Evolutionary conservation across 2,113 vertebrate genomes (phyloP).

Genomic region (Grammomys surdaster): DNA sequence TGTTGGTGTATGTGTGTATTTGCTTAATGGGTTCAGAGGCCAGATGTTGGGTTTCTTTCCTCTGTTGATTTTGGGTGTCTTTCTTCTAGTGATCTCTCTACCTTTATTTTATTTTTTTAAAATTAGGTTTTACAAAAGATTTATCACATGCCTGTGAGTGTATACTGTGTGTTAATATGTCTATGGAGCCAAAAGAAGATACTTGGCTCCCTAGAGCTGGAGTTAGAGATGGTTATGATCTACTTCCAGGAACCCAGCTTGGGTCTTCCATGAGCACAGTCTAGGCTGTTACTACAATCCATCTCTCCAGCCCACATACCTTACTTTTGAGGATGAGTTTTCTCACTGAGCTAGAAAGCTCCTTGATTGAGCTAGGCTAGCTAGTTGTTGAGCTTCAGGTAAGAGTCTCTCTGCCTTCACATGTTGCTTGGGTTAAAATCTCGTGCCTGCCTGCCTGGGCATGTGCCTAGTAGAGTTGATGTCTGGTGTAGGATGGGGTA

Average conservation of each 20-base stretch:
- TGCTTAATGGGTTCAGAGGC: neutral
- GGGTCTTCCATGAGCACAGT: neutral
- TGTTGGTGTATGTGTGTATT: neutral
- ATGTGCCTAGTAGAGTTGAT: neutral
- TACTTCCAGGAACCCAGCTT: neutral
- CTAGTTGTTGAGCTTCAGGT: neutral
- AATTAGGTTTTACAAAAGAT: neutral
- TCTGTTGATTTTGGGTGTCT: neutral
- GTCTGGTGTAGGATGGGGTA: neutral
- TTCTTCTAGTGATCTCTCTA: neutral
- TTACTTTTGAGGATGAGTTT: neutral
- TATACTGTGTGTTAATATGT: neutral
- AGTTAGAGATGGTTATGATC: neutral
- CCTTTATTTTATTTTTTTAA: neutral
- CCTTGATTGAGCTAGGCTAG: neutral
- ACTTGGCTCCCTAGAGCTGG: neutral
- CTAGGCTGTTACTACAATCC: neutral
- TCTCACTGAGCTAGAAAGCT: neutral
- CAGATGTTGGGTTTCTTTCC: neutral
- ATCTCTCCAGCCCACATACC: neutral
- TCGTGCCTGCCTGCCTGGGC: neutral
- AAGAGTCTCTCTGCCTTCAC: neutral
- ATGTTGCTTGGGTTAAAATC: neutral
- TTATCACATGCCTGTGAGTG: neutral
- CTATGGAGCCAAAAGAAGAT: neutral